Evolutionary conservation across 2,888 invertebrate genomes (phyloP).

Genomic region (Darwinula stevensoni): DNA sequence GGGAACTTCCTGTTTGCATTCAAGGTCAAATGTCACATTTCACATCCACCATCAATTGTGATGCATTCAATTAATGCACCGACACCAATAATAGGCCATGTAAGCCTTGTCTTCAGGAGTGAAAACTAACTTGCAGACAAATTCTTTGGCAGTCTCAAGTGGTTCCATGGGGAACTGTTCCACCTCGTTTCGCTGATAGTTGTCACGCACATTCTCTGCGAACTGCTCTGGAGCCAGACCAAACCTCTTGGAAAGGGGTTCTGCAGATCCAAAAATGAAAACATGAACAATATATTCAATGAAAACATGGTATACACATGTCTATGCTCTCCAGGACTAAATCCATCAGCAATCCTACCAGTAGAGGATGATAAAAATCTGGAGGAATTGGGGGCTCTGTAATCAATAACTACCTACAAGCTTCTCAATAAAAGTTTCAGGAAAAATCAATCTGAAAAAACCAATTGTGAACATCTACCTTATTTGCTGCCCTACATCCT

Average conservation of each 20-base stretch:
- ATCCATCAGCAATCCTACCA: too few species aligned
- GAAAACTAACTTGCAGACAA: constrained; percentile 17
- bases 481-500: too few species aligned
- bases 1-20: constrained; percentile 30
- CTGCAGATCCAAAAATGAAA: too few species aligned
- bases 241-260: constrained; percentile 57
- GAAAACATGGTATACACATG: constrained; percentile 11
- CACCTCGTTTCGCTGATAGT: constrained; percentile 79
- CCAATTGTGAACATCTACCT: too few species aligned
- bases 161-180: constrained; percentile 72
- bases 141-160: constrained; percentile 46
- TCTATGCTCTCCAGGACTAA: too few species aligned
- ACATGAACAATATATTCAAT: constrained; percentile 7
- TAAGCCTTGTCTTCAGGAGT: not conserved
- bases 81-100: not conserved
- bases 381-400: too few species aligned
- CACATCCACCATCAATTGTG: too few species aligned
- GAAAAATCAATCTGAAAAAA: too few species aligned
- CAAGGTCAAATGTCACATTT: too few species aligned
- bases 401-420: too few species aligned
- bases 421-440: too few species aligned
- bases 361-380: too few species aligned
- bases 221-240: constrained; percentile 79
- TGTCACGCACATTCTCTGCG: constrained; percentile 81
- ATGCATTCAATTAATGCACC: not conserved